Conservation (phyloP, 2,113 vertebrate species). For the Chelonoidis abingdonii region DNA sequence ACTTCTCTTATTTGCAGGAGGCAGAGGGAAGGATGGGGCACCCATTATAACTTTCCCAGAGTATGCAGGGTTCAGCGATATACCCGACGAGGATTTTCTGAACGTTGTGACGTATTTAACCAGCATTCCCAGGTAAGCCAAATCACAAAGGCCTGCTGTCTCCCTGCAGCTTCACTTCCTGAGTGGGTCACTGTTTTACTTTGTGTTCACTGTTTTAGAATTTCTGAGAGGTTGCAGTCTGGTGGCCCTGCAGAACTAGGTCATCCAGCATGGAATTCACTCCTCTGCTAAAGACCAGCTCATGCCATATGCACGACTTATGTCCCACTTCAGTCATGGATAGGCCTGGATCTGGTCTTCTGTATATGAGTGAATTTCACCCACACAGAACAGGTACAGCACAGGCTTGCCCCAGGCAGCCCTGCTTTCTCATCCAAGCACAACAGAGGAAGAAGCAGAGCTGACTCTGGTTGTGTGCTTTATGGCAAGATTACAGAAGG, state of each 20-base stretch:
- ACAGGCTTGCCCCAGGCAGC: neutral
- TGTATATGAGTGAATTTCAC: neutral
- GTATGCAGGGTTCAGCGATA: conserved; percentile 89
- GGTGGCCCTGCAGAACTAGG: neutral
- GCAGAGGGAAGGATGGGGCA: conserved; percentile 92
- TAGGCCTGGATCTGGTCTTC: neutral
- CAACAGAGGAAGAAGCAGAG: neutral
- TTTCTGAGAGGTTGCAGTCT: neutral
- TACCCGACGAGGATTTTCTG: conserved; percentile 93
- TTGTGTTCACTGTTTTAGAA: neutral
- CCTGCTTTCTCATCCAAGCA: neutral
- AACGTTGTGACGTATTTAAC: conserved; percentile 95
- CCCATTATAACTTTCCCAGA: conserved; percentile 96
- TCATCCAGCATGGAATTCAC: neutral
- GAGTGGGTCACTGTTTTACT: accelerated
- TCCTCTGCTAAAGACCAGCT: accelerated
- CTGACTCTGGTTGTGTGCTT: too few relatives aligned
- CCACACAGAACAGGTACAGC: neutral
- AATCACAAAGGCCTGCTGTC: neutral
- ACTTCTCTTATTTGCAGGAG: conserved; percentile 80
- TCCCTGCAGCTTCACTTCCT: neutral
- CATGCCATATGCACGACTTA: neutral
- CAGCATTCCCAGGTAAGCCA: conserved; percentile 92
- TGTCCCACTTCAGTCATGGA: too few relatives aligned
- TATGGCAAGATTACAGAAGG: too few relatives aligned